These are phyloP conservation scores for Passer domesticus DNA, from an alignment of 2,113 vertebrate species.

Conservation along the genomic window DNA sequence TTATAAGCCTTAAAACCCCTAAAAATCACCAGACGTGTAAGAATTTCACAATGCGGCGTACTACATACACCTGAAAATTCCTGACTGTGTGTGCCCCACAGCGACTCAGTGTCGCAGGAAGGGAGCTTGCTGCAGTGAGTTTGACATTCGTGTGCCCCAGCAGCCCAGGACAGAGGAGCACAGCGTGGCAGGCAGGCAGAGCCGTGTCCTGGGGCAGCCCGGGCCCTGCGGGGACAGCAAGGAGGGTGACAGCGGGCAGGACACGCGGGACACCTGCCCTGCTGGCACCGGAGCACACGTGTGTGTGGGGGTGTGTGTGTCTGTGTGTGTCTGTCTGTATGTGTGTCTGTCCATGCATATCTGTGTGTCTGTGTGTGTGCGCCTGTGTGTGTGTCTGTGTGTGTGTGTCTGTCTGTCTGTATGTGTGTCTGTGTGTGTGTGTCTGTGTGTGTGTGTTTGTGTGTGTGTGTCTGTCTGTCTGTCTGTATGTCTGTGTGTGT, in stretches of 20 bases:
- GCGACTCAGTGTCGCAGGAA: not conserved
- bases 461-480: too few species aligned
- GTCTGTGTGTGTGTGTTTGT: too few species aligned
- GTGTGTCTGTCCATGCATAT: too few species aligned
- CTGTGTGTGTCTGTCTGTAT: accelerated
- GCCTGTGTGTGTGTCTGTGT: too few species aligned
- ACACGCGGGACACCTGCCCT: accelerated
- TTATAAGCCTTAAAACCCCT: not conserved
- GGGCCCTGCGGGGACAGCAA: not conserved
- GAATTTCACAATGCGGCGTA: not conserved
- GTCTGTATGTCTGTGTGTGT: too few species aligned
- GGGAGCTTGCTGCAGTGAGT: accelerated
- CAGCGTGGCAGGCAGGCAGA: accelerated
- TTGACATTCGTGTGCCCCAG: too few species aligned
- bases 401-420: too few species aligned
- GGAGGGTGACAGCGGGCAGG: not conserved
- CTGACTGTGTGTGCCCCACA: not conserved
- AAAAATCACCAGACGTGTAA: not conserved
- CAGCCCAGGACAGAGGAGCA: accelerated
- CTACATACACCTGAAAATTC: not conserved
- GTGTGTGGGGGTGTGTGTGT: too few species aligned
- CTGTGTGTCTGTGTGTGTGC: too few species aligned
- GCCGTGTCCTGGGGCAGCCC: accelerated
- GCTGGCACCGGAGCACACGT: accelerated
- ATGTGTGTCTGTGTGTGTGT: too few species aligned